Conservation (phyloP, 23 tunicate genomes). For the Halocynthia aurantium region DNA sequence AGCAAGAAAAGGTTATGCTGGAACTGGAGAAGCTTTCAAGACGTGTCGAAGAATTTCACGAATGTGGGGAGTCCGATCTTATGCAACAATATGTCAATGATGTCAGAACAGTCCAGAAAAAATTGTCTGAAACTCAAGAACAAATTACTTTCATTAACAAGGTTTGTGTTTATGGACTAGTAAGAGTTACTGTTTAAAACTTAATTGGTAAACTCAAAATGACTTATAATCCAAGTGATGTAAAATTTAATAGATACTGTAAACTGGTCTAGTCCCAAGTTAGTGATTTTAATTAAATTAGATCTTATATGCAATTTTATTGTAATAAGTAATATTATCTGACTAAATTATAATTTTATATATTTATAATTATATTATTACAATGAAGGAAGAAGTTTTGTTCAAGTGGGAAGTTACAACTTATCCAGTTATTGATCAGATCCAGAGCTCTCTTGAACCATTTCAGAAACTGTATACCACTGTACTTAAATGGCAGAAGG, state of each 20-base stretch:
- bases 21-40: slow-evolving; percentile 80
- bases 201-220: too few species aligned
- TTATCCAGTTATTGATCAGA: slow-evolving; percentile 79
- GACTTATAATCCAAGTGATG: too few species aligned
- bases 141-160: slow-evolving; percentile 85
- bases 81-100: slow-evolving; percentile 97
- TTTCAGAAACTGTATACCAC: slow-evolving; percentile 71
- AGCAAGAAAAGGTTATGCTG: slow-evolving; percentile 66
- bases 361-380: too few species aligned
- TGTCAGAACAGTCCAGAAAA: slow-evolving; percentile 66
- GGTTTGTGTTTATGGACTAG: slow-evolving; percentile 6
- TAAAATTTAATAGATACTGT: too few species aligned
- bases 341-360: too few species aligned
- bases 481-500: slow-evolving; percentile 87
- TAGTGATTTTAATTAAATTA: too few species aligned
- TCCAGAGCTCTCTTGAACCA: slow-evolving; percentile 70
- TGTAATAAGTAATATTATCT: too few species aligned
- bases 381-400: slow-evolving; percentile 77
- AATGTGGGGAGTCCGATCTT: slow-evolving; percentile 85
- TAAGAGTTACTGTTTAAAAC: too few species aligned
- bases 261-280: too few species aligned
- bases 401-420: slow-evolving; percentile 91
- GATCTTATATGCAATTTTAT: too few species aligned
- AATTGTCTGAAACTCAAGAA: slow-evolving; percentile 69
- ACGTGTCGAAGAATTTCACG: slow-evolving; percentile 79